A percentile compares a stretch with the other conserved stretches of the same genome.
Evolutionary conservation across 2,797 vertebrate species (phyloP).

Genomic region (Loris lydekkerianus): DNA sequence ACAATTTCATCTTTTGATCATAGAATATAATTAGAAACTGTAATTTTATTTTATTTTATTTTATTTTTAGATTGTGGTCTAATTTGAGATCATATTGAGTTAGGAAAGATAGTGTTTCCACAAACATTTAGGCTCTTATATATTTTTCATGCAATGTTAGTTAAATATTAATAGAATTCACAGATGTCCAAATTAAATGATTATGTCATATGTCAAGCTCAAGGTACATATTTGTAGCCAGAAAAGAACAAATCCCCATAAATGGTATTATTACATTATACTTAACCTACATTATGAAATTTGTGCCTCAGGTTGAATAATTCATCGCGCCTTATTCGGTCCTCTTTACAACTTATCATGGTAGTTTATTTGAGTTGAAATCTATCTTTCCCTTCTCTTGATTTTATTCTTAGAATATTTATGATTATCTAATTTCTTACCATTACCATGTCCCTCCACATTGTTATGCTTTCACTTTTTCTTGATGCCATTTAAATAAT

Average conservation of each 20-base stretch:
- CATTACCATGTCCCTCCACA: background rate
- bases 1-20: background rate
- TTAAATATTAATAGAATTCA: background rate
- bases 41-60: background rate
- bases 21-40: background rate
- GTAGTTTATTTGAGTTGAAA: background rate
- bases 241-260: background rate
- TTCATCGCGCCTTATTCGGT: background rate
- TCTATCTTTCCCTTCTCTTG: background rate
- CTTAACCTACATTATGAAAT: background rate
- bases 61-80: background rate
- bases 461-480: background rate
- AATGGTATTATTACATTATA: background rate
- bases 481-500: background rate
- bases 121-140: background rate
- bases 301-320: background rate
- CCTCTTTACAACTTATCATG: background rate
- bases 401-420: background rate
- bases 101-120: background rate
- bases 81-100: background rate
- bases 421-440: background rate
- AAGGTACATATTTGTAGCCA: background rate
- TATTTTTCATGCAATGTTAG: background rate
- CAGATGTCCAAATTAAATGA: background rate
- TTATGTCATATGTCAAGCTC: background rate